A percentile compares a stretch with the other conserved stretches of the same genome.
phyloP scores from a whole-genome alignment of 1,140 invertebrate genomes.

The Habropoda laboriosa region DNA sequence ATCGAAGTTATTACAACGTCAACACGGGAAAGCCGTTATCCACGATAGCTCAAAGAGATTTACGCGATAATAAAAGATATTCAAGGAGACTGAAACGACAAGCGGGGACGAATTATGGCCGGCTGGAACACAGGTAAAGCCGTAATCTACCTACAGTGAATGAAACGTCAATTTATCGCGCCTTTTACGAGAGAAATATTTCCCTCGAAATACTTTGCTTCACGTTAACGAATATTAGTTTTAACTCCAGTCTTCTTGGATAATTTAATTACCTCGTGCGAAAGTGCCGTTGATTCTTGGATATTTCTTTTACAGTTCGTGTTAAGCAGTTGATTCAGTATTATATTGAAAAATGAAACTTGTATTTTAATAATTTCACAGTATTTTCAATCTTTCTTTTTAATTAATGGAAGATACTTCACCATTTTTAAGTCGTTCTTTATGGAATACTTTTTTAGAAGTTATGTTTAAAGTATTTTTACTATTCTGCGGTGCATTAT shows the following conservation, averaged over 20 bases:
- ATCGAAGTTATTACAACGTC: conserved; percentile 43
- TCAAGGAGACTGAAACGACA: conserved; percentile 19
- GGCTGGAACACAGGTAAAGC: not conserved
- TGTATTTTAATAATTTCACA: no score
- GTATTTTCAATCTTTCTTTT: no score
- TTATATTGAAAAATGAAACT: no score
- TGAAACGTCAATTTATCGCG: conserved; percentile 5
- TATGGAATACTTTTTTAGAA: no score
- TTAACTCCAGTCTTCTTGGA: accelerated
- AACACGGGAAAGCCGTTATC: conserved; percentile 32
- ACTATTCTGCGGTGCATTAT: no score
- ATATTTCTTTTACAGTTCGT: no score
- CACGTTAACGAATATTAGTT: not conserved
- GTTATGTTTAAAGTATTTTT: no score
- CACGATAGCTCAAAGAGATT: conserved; percentile 26
- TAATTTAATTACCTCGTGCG: not conserved
- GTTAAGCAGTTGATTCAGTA: no score
- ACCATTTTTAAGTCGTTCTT: no score
- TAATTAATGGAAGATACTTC: no score
- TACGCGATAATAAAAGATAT: conserved; percentile 45
- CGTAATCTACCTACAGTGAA: conserved; percentile 10
- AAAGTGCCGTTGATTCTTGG: not conserved
- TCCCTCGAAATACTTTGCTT: not conserved
- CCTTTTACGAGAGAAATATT: not conserved
- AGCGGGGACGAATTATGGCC: conserved; percentile 9